Conservation (phyloP, 2,113 vertebrate genomes). For the Myrmecophaga tridactyla region DNA sequence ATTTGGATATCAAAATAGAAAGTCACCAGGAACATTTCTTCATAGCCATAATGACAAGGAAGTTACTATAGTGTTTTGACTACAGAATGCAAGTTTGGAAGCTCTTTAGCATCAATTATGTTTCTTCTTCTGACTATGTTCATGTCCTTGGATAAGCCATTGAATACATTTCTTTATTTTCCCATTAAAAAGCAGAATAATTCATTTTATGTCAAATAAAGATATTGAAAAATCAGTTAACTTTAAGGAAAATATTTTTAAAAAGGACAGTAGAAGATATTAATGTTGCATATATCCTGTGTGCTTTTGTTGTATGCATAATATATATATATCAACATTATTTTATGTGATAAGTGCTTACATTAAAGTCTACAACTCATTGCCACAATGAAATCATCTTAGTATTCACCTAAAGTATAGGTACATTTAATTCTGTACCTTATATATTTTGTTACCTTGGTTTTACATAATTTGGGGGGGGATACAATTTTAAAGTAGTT, state of each 20-base stretch:
- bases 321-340: neutral
- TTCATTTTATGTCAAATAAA: neutral
- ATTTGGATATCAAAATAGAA: slow-evolving; percentile 1
- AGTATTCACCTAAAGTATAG: neutral
- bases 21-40: neutral
- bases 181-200: neutral
- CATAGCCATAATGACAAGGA: neutral
- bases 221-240: neutral
- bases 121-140: neutral
- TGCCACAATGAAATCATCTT: neutral
- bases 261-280: neutral
- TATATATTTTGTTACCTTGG: neutral
- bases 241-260: neutral
- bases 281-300: neutral
- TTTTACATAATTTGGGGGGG: neutral
- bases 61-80: neutral
- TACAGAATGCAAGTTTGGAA: neutral
- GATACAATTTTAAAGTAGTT: neutral
- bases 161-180: slow-evolving; percentile 22
- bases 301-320: neutral
- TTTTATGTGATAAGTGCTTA: neutral
- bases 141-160: neutral
- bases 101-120: neutral
- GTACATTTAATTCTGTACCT: neutral
- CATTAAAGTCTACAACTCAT: neutral